Conservation (phyloP, 1,140 invertebrate genomes). For the Lamellibrachia luymesi region DNA sequence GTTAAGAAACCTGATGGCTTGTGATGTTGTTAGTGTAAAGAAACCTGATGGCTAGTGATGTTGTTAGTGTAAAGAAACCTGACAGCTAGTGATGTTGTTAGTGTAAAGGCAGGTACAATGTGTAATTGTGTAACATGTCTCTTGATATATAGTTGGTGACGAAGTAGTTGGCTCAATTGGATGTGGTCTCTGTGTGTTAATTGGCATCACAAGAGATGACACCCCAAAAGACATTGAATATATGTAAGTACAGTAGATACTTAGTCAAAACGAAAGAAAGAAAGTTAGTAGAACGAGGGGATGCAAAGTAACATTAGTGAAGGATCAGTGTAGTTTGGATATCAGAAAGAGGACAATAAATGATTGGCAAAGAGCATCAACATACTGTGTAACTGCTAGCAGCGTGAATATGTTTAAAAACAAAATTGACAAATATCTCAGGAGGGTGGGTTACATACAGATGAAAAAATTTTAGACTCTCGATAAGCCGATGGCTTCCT, state of each 20-base stretch:
- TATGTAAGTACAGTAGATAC: conserved; percentile 66
- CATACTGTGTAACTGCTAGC: too few relatives aligned
- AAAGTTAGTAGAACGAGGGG: not conserved
- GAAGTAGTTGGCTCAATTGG: conserved; percentile 79
- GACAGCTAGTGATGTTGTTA: not conserved
- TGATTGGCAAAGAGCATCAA: too few relatives aligned
- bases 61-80: not conserved
- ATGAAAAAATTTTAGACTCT: too few relatives aligned
- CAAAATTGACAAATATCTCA: too few relatives aligned
- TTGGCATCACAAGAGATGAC: conserved; percentile 80
- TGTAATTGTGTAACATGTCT: not conserved
- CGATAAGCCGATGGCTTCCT: too few relatives aligned
- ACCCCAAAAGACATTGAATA: conserved; percentile 79
- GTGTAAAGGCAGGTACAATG: not conserved
- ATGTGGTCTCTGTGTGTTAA: conserved; percentile 79
- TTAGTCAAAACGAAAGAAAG: not conserved
- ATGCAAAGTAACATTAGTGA: too few relatives aligned
- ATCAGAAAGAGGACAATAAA: too few relatives aligned
- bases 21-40: not conserved
- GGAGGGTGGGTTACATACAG: too few relatives aligned
- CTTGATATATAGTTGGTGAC: conserved; percentile 67
- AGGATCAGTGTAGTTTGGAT: too few relatives aligned
- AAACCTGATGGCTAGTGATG: not conserved
- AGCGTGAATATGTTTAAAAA: too few relatives aligned
- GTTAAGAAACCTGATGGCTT: not conserved